phyloP scores from a whole-genome alignment of 1,140 invertebrate genomes.

The Laodelphax striatellus region DNA sequence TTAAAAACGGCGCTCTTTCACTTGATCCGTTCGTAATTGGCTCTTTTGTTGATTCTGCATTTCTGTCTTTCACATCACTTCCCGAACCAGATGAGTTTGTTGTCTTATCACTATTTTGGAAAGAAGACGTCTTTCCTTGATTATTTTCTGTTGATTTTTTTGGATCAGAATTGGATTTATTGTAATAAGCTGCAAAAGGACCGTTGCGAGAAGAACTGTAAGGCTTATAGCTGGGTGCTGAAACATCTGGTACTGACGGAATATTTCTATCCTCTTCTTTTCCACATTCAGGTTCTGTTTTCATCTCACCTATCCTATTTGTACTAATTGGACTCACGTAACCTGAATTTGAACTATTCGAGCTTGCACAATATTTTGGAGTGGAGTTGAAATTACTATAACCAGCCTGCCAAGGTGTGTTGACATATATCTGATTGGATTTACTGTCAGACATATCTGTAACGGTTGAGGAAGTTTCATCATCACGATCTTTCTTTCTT shows the following conservation, averaged over 20 bases:
- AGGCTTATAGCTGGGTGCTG: conserved; percentile 25
- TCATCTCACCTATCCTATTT: conserved; percentile 4
- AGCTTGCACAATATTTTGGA: conserved; percentile 34
- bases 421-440: conserved; percentile 34
- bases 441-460: conserved; percentile 27
- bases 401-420: conserved; percentile 28
- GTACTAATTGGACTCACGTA: conserved; percentile 54
- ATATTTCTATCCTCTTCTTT: background rate
- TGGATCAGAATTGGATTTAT: conserved; percentile 15
- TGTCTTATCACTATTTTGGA: conserved; percentile 2
- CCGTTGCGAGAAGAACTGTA: conserved; percentile 28
- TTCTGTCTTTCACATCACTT: conserved; percentile 30
- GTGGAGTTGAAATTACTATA: conserved; percentile 8
- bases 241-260: conserved; percentile 6
- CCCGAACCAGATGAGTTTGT: conserved; percentile 29
- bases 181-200: conserved; percentile 27
- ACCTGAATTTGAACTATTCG: conserved; percentile 50
- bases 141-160: conserved; percentile 13
- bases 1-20: conserved; percentile 30
- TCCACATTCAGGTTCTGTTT: conserved; percentile 18
- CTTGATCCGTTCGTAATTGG: conserved; percentile 30
- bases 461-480: conserved; percentile 26
- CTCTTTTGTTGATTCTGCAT: conserved; percentile 25
- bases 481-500: conserved; percentile 43
- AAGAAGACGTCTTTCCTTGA: conserved; percentile 7